Percentiles rank a stretch among this genome's conserved stretches.
These are phyloP conservation scores for Sandelia bainsii DNA, from an alignment of 2,797 vertebrate species.

Conservation along the genomic window DNA sequence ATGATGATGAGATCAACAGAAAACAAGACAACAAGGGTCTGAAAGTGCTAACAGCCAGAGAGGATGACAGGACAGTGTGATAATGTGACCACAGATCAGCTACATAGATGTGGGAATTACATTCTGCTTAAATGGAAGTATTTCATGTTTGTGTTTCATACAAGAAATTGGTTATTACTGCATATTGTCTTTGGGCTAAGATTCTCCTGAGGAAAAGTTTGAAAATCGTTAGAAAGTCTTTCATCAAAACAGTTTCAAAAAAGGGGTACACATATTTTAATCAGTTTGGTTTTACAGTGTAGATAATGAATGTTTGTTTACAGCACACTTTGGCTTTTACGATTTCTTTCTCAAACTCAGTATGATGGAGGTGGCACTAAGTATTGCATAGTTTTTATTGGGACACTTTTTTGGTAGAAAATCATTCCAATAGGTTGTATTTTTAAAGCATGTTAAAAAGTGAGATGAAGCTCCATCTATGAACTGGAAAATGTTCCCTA, in stretches of 20 bases:
- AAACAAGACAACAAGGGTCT: background rate
- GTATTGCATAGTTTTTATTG: background rate
- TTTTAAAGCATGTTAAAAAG: background rate
- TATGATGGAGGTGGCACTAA: background rate
- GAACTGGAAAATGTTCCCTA: constrained; percentile 18
- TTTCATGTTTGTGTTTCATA: background rate
- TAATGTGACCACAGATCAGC: background rate
- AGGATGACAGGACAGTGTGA: background rate
- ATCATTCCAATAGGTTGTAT: no score
- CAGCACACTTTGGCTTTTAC: fast-evolving
- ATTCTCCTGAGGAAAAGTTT: background rate
- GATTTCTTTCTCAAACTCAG: background rate
- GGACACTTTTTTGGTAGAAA: no score
- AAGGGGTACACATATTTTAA: no score
- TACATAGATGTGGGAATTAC: background rate
- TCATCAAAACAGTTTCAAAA: no score
- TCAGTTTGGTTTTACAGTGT: no score
- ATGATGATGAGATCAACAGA: background rate
- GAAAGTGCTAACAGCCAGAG: background rate
- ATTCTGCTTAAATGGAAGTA: background rate
- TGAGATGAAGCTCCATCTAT: background rate
- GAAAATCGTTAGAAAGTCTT: no score
- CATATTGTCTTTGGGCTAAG: background rate
- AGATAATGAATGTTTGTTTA: background rate
- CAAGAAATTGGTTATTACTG: background rate